These are phyloP conservation scores for Aphelocoma coerulescens DNA, from an alignment of 2,113 vertebrate species.

Conservation along the genomic window DNA sequence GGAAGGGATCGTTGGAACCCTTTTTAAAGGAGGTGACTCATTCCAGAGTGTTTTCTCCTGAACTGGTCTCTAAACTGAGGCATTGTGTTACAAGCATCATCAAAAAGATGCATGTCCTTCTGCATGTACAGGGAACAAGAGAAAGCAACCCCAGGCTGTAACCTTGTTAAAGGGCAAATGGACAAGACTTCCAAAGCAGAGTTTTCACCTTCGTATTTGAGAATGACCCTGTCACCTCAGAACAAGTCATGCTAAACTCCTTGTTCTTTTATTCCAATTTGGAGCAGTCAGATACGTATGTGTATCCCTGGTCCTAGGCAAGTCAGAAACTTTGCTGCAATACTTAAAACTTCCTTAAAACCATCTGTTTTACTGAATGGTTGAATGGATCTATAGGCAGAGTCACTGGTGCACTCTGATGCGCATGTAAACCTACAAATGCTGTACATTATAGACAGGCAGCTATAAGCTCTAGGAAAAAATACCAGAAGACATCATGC, in stretches of 20 bases:
- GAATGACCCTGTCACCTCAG: neutral
- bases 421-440: neutral
- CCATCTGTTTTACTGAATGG: neutral
- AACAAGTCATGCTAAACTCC: neutral
- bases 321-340: neutral
- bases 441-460: neutral
- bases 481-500: neutral
- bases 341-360: neutral
- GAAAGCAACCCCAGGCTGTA: neutral
- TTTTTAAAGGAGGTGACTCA: neutral
- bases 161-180: neutral
- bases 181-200: neutral
- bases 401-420: neutral
- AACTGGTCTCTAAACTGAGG: neutral
- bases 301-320: neutral
- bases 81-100: neutral
- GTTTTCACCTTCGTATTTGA: neutral
- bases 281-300: neutral
- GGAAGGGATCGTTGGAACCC: neutral
- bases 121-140: neutral
- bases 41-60: neutral
- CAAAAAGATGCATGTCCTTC: neutral
- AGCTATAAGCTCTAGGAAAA: neutral
- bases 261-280: neutral
- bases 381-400: neutral